Percentiles rank a stretch among this genome's conserved stretches.
Evolutionary conservation across 2,797 vertebrate species (phyloP).

Genomic region (Eupleurogrammus muticus): DNA sequence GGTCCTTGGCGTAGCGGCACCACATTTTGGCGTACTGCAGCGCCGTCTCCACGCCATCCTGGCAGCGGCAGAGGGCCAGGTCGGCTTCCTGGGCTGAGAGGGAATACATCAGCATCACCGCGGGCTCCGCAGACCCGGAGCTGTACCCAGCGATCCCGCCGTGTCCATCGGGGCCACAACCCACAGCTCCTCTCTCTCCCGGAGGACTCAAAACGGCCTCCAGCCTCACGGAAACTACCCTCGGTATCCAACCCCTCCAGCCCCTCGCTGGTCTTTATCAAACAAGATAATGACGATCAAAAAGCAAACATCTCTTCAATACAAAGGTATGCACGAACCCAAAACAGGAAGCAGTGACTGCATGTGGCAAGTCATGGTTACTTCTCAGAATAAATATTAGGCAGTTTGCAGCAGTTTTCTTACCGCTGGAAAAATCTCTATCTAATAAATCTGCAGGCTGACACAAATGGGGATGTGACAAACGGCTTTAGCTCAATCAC

Average conservation of each 20-base stretch:
- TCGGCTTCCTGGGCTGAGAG: constrained; percentile 90
- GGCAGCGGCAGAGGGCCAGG: constrained; percentile 85
- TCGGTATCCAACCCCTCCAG: background rate
- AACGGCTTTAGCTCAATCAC: constrained; percentile 52
- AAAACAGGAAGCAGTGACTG: constrained; percentile 62
- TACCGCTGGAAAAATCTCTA: constrained; percentile 17
- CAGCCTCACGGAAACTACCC: constrained; percentile 20
- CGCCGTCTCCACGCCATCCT: constrained; percentile 90
- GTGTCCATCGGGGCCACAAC: constrained; percentile 30
- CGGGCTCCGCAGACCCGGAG: constrained; percentile 42
- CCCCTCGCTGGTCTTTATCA: background rate
- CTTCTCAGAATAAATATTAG: constrained; percentile 43
- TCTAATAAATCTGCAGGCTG: background rate
- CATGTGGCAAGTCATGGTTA: constrained; percentile 51
- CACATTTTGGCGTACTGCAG: constrained; percentile 92
- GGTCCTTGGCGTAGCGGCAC: constrained; percentile 95
- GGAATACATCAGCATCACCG: constrained; percentile 83
- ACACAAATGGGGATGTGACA: constrained; percentile 27
- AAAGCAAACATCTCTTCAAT: constrained; percentile 4
- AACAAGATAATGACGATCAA: constrained; percentile 15
- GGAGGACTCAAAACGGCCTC: constrained; percentile 17
- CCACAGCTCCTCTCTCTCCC: constrained; percentile 8
- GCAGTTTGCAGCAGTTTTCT: constrained; percentile 31
- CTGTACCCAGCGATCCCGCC: constrained; percentile 39
- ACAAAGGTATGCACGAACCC: constrained; percentile 48